Evolutionary conservation across 2,888 invertebrate species (phyloP).

Genomic region (Scaptomyza parva): DNA sequence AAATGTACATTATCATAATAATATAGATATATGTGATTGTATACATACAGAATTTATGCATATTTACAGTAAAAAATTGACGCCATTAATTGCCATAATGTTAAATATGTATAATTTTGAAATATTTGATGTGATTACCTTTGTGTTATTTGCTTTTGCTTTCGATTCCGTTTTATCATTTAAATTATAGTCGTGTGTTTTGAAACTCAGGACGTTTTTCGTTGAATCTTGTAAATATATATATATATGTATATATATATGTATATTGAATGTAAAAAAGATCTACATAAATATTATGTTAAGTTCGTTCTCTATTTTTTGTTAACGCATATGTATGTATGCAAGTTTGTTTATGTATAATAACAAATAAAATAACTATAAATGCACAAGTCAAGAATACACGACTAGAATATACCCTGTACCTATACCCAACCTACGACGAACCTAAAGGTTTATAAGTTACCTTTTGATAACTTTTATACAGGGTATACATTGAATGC

Average conservation of each 20-base stretch:
- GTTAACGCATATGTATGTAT: background rate
- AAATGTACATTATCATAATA: constrained; percentile 59
- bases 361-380: background rate
- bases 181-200: constrained; percentile 32
- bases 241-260: background rate
- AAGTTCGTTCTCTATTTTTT: constrained; percentile 11
- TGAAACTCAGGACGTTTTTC: constrained; percentile 52
- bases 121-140: constrained; percentile 23
- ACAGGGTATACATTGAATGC: constrained; percentile 12
- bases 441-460: no score
- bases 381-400: constrained; percentile 3
- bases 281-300: constrained; percentile 57
- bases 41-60: constrained; percentile 54
- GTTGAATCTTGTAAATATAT: constrained; percentile 44
- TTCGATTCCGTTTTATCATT: constrained; percentile 15
- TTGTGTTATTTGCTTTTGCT: constrained; percentile 9
- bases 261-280: constrained; percentile 51
- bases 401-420: constrained; percentile 31
- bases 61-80: constrained; percentile 75
- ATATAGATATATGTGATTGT: constrained; percentile 39
- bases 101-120: constrained; percentile 12
- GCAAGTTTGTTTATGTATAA: constrained; percentile 5
- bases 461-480: no score
- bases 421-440: no score
- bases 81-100: constrained; percentile 72